Evolutionary conservation across 2,888 invertebrate genomes (phyloP), one percentile per base, ranked within the genome.

Genomic region (Cataglyphis livida): DNA sequence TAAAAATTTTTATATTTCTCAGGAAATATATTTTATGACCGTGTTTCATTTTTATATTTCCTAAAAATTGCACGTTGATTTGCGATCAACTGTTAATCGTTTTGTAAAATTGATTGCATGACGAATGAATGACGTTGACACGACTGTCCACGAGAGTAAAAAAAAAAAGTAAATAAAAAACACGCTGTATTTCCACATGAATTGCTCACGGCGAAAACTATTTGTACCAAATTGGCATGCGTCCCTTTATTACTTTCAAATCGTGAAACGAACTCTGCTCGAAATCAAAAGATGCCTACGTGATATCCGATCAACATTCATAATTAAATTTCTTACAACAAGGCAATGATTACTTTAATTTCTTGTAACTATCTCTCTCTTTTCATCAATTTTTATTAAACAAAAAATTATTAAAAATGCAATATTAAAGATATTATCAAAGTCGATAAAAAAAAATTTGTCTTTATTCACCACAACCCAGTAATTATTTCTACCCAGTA

Each of bases 61-160:
- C 35, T 59, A 59, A 79, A 59, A 79, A 44, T 70, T 59, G 35
- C 78, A 79, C 59, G 35, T 21, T 25, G 5, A 7, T 70, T 51
- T 25, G 70, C 59, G 59, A 79, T 79, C 78, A 35, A 79, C 44
- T 44, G 25, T 79, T 78, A 68, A 78, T 59, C 70, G 66, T 44
- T 57, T 66, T 57, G 12, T 70, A 79, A 5, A 79, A 59, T 70
- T 35, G 35, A 70, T 70, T 61, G 68, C 44, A 68, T 68, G 70
- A 78, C 68, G 78, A 78, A 78, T 78, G 78, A 61, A 79, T 79
- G 59, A 79, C 70, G 25, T 79, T 59, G 68, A 70, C 18, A 44
- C 7, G 78, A 18, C 68, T 78, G 18, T 68, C 59, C 32, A 3
- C 32, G 66, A 10, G 44, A 66, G 59, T 59, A 35, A 51, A 57